Evolutionary conservation across 92 coral and sea anemone genomes (phyloP), one percentile per base, ranked within the genome.

Genomic region (Isaurus tuberculatus): DNA sequence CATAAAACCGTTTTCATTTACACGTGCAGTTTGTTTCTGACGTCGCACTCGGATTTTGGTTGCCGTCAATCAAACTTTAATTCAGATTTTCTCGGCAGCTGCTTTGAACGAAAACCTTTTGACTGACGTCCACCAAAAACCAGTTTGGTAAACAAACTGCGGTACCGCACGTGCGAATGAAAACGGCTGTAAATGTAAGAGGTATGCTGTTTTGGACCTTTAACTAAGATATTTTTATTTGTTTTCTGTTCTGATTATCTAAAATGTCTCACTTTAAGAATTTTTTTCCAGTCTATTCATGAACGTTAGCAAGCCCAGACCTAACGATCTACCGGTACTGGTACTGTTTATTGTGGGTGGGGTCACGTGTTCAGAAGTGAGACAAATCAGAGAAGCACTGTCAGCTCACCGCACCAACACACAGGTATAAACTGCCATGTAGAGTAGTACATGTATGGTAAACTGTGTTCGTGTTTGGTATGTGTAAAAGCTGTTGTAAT

Each of bases 231-330:
- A 23, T 16, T 65, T 20, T 10, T 19, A 30, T 19, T 11, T 0
- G 8, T 32, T 6, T 34, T 46, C 72, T 66, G 2, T 66, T 66
- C 2, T 31, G 13, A 33, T 4, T 11, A 17, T 32, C 51, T 22
- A 72, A 11, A 43, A 26, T 36, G 16, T 5, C 51, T 36, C 29
- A 33, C 82, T 58, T 6, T n/a, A 33, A 57, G 0, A 70, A 1
- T 28, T 17, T 8, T 55, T 36, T 78, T 46, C 4, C 80, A 97
- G 99, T 85, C 88, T 97, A 57, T 97, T 97, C 43, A 94, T 97
- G 99, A 97, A 89, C 73, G 99, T 97, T n/a, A 89, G 94, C 81
- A 97, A 97, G 79, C 99, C 99, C 42, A 93, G 98, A 58, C 99
- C 99, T 0, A 92, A 84, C 64, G 94, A 94, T 73, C 85, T 92